Evolutionary conservation across 2,888 invertebrate genomes (phyloP).

Genomic region (Eustalomyia histrio): DNA sequence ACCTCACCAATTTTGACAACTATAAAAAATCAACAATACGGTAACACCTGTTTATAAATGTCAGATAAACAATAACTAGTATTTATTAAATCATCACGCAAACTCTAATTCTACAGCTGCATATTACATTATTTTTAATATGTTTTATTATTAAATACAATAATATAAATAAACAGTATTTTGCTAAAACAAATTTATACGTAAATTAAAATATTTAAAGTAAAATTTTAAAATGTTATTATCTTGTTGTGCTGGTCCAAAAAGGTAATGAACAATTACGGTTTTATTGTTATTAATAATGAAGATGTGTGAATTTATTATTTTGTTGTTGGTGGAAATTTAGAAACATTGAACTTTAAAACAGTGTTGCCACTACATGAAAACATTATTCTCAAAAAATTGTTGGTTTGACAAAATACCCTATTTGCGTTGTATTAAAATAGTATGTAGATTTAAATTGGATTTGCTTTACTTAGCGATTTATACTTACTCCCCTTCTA

Average conservation of each 20-base stretch:
- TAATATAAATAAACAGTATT: neutral
- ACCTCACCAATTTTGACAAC: neutral
- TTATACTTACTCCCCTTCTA: too few species aligned
- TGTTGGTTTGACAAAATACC: neutral
- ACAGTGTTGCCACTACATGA: neutral
- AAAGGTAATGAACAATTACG: neutral
- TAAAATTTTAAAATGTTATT: neutral
- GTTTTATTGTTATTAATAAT: too few species aligned
- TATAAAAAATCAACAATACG: neutral
- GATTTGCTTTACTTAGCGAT: too few species aligned
- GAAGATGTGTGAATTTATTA: neutral
- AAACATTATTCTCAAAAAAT: neutral
- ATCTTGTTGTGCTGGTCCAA: constrained; percentile 1
- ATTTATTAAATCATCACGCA: constrained; percentile 1
- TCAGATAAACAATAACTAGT: neutral
- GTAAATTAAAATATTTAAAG: neutral
- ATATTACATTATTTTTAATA: neutral
- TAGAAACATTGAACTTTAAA: neutral
- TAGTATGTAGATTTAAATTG: too few species aligned
- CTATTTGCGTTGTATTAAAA: neutral
- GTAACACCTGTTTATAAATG: neutral
- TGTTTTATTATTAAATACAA: neutral
- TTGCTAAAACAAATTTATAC: neutral
- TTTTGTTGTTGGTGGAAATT: neutral
- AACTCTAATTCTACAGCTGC: neutral